These are phyloP conservation scores for Cichladusa arquata DNA, from an alignment of 2,113 vertebrate genomes.

Conservation along the genomic window DNA sequence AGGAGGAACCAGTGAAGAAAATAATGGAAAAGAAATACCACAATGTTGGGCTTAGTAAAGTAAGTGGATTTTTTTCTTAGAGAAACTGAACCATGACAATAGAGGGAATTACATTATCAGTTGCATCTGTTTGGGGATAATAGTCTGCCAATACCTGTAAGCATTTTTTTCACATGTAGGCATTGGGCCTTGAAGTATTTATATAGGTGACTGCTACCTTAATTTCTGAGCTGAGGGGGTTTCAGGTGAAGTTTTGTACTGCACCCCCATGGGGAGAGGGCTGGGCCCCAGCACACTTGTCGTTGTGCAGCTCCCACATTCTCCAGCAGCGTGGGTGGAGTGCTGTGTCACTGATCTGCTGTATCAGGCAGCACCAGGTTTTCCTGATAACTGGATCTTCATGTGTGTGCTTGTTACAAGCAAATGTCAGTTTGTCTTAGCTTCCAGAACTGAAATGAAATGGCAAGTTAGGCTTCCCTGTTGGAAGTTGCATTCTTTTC, in stretches of 20 bases:
- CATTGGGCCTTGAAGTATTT: background rate
- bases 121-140: background rate
- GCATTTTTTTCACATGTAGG: background rate
- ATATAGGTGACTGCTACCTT: background rate
- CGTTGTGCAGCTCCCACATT: background rate
- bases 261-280: rapidly evolving
- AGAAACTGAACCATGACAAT: background rate
- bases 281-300: rapidly evolving
- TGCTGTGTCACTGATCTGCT: background rate
- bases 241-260: background rate
- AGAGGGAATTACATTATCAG: background rate
- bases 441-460: background rate
- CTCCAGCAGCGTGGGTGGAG: background rate
- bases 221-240: background rate
- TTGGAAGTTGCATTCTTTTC: background rate
- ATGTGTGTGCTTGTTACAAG: background rate
- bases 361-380: background rate
- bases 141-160: background rate
- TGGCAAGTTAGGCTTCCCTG: background rate
- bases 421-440: background rate
- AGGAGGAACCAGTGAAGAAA: conserved; percentile 94
- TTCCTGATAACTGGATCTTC: background rate
- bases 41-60: conserved; percentile 98
- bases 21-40: conserved; percentile 99
- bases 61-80: conserved; percentile 58